These are phyloP conservation scores for Priocnemis perturbator DNA, from an alignment of 2,888 invertebrate species.

Conservation along the genomic window DNA sequence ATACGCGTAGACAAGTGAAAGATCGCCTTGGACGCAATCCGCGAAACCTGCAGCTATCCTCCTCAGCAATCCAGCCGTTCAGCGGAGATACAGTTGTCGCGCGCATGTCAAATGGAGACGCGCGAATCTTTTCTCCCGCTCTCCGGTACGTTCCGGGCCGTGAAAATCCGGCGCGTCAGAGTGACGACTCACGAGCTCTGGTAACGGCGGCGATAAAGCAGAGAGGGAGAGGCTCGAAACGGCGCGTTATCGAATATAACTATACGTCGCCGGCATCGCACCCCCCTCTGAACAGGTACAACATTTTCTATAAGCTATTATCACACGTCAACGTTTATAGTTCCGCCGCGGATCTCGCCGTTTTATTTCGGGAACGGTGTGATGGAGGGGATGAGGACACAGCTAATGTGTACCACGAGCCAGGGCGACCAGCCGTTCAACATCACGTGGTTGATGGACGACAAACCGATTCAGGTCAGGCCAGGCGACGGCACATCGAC, in stretches of 20 bases:
- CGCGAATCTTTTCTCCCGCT: too few relatives aligned
- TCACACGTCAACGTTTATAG: conserved; percentile 70
- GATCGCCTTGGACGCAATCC: too few relatives aligned
- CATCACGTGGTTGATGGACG: conserved; percentile 77
- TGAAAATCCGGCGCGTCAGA: too few relatives aligned
- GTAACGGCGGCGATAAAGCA: too few relatives aligned
- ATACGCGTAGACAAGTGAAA: too few relatives aligned
- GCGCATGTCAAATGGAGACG: too few relatives aligned
- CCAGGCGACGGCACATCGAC: conserved; percentile 51
- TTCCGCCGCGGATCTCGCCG: conserved; percentile 74
- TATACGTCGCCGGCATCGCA: neutral
- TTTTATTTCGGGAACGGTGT: conserved; percentile 73
- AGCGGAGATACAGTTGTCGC: too few relatives aligned
- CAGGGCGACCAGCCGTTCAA: conserved; percentile 79
- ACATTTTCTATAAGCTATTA: conserved; percentile 36
- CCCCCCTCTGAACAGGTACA: conserved; percentile 26
- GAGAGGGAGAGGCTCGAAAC: conserved; percentile 1
- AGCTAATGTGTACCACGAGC: conserved; percentile 78
- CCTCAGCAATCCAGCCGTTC: too few relatives aligned
- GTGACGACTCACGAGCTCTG: too few relatives aligned
- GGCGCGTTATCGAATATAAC: neutral
- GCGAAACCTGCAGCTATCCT: too few relatives aligned
- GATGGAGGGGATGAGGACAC: conserved; percentile 74
- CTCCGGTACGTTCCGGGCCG: too few relatives aligned
- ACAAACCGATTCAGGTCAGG: conserved; percentile 72